Base-by-base conservation (phyloP, 2,113 vertebrate genomes). In the Hepsetus odoe region DNA sequence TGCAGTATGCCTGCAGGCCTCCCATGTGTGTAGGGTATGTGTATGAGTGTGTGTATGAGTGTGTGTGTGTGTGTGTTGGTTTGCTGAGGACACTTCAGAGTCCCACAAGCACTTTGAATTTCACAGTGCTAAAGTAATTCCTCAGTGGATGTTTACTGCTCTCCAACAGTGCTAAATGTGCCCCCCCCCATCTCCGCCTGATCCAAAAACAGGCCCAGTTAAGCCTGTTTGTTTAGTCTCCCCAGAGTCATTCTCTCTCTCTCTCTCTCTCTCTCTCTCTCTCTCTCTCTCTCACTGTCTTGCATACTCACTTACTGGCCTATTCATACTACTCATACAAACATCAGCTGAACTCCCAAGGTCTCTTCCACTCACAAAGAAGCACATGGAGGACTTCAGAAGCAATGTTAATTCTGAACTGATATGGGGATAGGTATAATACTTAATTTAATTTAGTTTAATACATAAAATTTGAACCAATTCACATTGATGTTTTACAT, bases 201-300 rank as follows among this genome's bases (percentile, higher is more conserved):
- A 90, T 91, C 90, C 90, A 86, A 90, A 89, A 90, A 89, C 88
- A 90, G 87, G 85, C 88, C 86, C 87, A 89, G 86, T 91, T 90
- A 88, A 90, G 85, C 88, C 85, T 82, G 87, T 91, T 89, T 90
- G 87, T 89, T 91, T 90, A 90, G 87, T 81, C 82, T 89, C 90
- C 90, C 88, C 46, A 0, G 88, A 90, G 89, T 84, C 55, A 87
- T 38, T 46, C 71, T 70, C 46, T 64, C 79, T 30, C 62, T 74
- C 46, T 46, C 44, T 66, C 58, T 44, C 44, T 44, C 58, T 1
- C 82, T 75, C 77, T 66, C 77, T 71, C 74, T 46, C 62, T 32
- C 69, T 24, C 55, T 5, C 66, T 61, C 70, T 51, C 76, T 24
- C 56, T 35, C 82, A 51, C 38, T 22, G 61, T 46, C 26, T 18